Conservation (phyloP, 2,113 vertebrate genomes). For the Haplochromis burtoni region DNA sequence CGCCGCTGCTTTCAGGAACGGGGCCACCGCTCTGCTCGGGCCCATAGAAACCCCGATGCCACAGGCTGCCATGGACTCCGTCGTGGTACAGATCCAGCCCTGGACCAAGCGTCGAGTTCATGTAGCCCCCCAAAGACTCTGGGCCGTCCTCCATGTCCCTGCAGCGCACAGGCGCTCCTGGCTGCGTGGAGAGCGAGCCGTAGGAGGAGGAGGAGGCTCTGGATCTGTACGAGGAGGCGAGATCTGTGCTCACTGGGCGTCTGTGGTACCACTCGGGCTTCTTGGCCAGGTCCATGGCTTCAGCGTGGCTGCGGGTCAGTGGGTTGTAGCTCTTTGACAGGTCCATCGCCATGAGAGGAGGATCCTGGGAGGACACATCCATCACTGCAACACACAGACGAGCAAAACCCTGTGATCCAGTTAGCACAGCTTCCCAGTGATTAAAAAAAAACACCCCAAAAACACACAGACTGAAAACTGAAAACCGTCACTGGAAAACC, state of each 20-base stretch:
- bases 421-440: not conserved
- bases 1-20: constrained; percentile 45
- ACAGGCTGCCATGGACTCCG: constrained; percentile 26
- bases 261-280: constrained; percentile 63
- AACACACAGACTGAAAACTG: accelerated
- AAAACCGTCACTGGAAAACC: not conserved
- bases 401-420: not conserved
- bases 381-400: constrained; percentile 35
- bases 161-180: not conserved
- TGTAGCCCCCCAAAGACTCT: constrained; percentile 23
- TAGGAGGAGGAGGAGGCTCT: constrained; percentile 27
- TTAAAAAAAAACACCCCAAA: not conserved
- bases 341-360: constrained; percentile 55
- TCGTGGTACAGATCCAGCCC: constrained; percentile 38
- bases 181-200: not conserved
- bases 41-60: constrained; percentile 46
- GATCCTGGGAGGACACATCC: constrained; percentile 56
- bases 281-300: constrained; percentile 53
- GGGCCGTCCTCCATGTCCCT: constrained; percentile 23
- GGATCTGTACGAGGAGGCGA: constrained; percentile 21
- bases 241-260: constrained; percentile 10
- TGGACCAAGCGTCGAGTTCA: not conserved
- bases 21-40: not conserved
- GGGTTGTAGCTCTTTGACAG: constrained; percentile 55
- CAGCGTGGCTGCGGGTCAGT: constrained; percentile 14